These are phyloP conservation scores for Lepilemur septentrionalis DNA, from an alignment of 2,797 vertebrate species.

Conservation along the genomic window DNA sequence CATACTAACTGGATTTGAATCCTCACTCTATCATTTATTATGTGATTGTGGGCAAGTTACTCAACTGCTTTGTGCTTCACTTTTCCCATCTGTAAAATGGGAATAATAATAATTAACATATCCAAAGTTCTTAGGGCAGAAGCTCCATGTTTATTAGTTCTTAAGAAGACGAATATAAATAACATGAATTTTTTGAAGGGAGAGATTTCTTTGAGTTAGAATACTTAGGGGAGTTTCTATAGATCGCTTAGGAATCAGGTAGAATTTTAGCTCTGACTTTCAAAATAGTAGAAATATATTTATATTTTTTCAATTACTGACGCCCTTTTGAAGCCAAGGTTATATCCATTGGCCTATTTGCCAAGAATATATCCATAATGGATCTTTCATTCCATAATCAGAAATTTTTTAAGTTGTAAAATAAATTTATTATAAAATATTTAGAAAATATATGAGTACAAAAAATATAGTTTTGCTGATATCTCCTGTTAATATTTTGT, in stretches of 20 bases:
- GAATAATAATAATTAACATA: background rate
- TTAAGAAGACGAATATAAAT: background rate
- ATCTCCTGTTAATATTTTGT: background rate
- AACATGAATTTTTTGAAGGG: background rate
- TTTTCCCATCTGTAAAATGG: constrained; percentile 19
- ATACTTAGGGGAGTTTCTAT: background rate
- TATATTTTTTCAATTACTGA: background rate
- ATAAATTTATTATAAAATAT: background rate
- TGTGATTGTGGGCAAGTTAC: background rate
- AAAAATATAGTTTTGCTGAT: background rate
- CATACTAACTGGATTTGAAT: background rate
- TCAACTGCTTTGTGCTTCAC: background rate
- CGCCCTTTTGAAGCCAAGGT: background rate
- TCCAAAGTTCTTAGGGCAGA: background rate
- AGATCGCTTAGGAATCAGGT: background rate
- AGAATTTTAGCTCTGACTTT: constrained; percentile 21
- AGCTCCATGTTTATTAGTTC: background rate
- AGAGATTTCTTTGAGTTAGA: background rate
- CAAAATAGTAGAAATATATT: background rate
- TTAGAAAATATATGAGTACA: background rate
- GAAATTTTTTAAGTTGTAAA: constrained; percentile 16
- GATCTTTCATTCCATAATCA: background rate
- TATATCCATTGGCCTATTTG: background rate
- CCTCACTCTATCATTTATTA: background rate
- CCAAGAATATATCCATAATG: background rate